Conservation (phyloP, 2,888 invertebrate genomes). For the Eupithecia exiguata region DNA sequence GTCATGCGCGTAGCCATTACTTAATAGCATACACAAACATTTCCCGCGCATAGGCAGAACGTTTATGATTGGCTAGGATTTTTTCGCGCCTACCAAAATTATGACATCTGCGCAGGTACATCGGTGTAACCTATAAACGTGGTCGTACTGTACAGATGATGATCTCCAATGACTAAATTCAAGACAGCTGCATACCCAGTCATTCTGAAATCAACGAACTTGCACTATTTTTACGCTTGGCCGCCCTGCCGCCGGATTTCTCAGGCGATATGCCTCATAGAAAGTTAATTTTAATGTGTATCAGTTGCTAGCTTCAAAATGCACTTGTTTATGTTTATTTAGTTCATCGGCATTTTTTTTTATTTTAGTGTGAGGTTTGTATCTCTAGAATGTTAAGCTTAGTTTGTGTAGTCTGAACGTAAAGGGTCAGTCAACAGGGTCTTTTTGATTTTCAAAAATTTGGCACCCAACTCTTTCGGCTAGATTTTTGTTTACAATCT, state of each 20-base stretch:
- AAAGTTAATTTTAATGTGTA: not conserved
- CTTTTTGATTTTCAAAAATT: slow-evolving; percentile 71
- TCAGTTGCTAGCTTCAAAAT: slow-evolving; percentile 17
- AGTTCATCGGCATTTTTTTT: slow-evolving; percentile 45
- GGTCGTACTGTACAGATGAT: too few species aligned
- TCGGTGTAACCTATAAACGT: too few species aligned
- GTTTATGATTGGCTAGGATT: too few species aligned
- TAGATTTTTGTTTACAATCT: slow-evolving; percentile 13
- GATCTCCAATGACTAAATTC: not conserved
- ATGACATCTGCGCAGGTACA: too few species aligned
- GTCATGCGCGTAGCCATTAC: too few species aligned
- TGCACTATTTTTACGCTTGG: not conserved
- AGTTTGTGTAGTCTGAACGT: slow-evolving; percentile 55
- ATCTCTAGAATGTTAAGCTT: slow-evolving; percentile 54
- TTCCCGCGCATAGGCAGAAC: too few species aligned
- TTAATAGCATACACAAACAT: too few species aligned
- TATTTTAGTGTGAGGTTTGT: slow-evolving; percentile 50
- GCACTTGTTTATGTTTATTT: slow-evolving; percentile 34
- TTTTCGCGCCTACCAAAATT: too few species aligned
- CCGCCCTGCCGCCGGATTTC: not conserved
- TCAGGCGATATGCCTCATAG: not conserved
- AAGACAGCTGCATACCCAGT: not conserved
- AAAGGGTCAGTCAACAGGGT: slow-evolving; percentile 76
- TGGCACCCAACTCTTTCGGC: slow-evolving; percentile 63
- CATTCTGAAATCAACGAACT: not conserved